Evolutionary conservation across 2,888 invertebrate genomes (phyloP), one percentile per base, ranked within the genome.

Genomic region (Dusona sp.): DNA sequence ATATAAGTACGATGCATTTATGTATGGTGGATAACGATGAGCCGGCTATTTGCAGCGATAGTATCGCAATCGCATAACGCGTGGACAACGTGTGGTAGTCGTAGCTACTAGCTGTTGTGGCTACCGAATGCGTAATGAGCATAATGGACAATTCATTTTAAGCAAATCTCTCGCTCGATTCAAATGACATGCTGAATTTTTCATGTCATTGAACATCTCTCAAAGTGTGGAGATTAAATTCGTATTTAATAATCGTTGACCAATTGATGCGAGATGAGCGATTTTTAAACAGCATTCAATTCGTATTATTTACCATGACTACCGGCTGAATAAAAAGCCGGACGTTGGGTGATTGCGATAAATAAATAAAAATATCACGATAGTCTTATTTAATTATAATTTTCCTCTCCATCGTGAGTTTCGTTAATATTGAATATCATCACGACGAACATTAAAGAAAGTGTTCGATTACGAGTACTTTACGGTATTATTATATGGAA

Each of bases 71-170:
- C 36, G 33, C 45, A 33, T 72, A 78, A 73, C 72, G 83, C 36
- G 84, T 38, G 79, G 84, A 79, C 64, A 84, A 75, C 79, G 61
- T 29, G 54, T 45, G 29, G 61, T 42, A 74, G 45, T 25, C 84
- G 61, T 19, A 38, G 36, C 67, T 36, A 51, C 67, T 36, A 51
- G 25, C 19, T 42, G 74, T 75, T 42, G 61, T 22, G 61, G 75
- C 79, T 84, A 75, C 84, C 75, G 84, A 79, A 84, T 74, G 68
- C 74, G 70, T 84, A 84, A 84, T 80, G 54, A 70, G 68, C 74
- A 73, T 84, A 79, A 84, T 84, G 79, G 79, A 75, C 70, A 75
- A 84, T 79, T 75, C 42, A 84, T 57, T 74, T 48, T 70, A 25
- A 64, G 45, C 9, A 25, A 61, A 22, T 75, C 42, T 57, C 73